Conservation (phyloP, 2,113 vertebrate species). For the Otolemur garnettii region DNA sequence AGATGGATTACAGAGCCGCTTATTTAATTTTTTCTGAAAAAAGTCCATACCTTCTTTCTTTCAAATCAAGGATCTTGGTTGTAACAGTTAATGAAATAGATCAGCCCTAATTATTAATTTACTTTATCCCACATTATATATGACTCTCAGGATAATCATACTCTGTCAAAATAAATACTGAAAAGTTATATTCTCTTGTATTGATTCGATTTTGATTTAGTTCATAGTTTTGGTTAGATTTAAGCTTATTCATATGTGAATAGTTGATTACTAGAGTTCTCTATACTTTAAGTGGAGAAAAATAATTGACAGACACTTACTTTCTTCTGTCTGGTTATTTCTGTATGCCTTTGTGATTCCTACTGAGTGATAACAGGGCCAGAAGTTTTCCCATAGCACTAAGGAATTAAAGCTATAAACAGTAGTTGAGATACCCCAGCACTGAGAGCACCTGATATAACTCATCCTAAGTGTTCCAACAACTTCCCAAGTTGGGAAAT, state of each 20-base stretch:
- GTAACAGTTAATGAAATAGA: not conserved
- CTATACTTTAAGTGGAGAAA: not conserved
- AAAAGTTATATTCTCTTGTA: not conserved
- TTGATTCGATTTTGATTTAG: slow-evolving; percentile 40
- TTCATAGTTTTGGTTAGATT: not conserved
- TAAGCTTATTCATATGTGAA: not conserved
- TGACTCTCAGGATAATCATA: not conserved
- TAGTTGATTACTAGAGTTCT: not conserved
- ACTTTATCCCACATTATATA: not conserved
- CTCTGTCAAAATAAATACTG: not conserved
- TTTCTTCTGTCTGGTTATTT: slow-evolving; percentile 18
- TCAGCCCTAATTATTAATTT: not conserved
- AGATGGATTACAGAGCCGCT: not conserved
- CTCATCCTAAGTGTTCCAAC: not conserved
- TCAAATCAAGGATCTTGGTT: not conserved
- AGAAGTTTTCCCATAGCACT: not conserved
- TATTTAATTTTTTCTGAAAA: not conserved
- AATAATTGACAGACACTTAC: not conserved
- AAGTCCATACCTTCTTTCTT: not conserved
- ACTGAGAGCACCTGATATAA: not conserved
- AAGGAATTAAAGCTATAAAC: slow-evolving; percentile 8
- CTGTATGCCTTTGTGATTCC: not conserved
- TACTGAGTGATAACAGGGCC: not conserved
- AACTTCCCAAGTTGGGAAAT: no score
- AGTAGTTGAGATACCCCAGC: not conserved